Percentiles rank a stretch among this genome's conserved stretches.
phyloP scores from a whole-genome alignment of 2,797 vertebrate species.

The Myotis findleyi region DNA sequence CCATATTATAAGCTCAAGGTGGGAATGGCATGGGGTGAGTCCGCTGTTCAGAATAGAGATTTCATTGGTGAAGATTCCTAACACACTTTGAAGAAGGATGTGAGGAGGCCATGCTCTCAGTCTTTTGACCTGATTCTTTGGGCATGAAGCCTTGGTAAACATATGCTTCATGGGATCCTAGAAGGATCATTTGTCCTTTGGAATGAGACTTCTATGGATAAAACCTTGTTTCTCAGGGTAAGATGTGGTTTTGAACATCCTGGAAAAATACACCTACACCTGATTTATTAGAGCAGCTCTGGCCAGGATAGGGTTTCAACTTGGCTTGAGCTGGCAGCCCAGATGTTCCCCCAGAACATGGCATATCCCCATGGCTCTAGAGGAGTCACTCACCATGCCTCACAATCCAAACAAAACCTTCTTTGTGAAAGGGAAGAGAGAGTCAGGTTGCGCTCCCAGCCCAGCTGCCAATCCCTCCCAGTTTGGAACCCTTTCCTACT shows the following conservation, averaged over 20 bases:
- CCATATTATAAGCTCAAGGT: conserved; percentile 73
- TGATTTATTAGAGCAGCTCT: conserved; percentile 85
- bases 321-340: conserved; percentile 81
- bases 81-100: conserved; percentile 82
- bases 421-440: conserved; percentile 80
- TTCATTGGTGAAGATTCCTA: conserved; percentile 78
- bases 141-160: conserved; percentile 87
- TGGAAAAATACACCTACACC: conserved; percentile 88
- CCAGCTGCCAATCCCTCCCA: conserved; percentile 72
- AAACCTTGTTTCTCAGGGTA: conserved; percentile 84
- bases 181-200: conserved; percentile 72
- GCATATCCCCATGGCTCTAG: conserved; percentile 36
- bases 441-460: conserved; percentile 67
- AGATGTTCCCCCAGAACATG: conserved; percentile 83
- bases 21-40: conserved; percentile 34
- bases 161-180: conserved; percentile 77
- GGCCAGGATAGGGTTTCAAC: conserved; percentile 86
- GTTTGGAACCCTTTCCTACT: conserved; percentile 46
- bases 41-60: conserved; percentile 76
- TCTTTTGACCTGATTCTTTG: conserved; percentile 82
- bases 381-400: conserved; percentile 77
- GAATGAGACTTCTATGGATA: conserved; percentile 84
- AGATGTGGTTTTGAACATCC: conserved; percentile 89
- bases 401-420: conserved; percentile 81
- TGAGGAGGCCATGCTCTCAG: conserved; percentile 77